Percentiles rank a stretch among this genome's conserved stretches.
Evolutionary conservation across 2,888 invertebrate genomes (phyloP).

Genomic region (Nymphalis polychloros): DNA sequence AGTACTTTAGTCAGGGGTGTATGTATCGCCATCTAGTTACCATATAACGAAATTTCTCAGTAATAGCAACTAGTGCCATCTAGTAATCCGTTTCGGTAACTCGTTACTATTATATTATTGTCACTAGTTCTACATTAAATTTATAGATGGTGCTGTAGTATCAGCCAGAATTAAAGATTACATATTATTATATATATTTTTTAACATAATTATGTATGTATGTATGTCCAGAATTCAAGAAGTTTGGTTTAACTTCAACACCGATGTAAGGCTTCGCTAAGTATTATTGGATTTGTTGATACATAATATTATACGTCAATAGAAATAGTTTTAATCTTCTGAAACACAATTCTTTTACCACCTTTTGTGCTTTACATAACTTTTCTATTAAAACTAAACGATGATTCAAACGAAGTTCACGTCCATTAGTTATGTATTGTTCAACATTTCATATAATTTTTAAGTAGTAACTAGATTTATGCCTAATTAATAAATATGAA

Average conservation of each 20-base stretch:
- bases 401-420: too few species aligned
- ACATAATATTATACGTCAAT: conserved; percentile 12
- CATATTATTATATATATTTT: not conserved
- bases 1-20: too few species aligned
- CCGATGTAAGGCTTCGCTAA: conserved; percentile 23
- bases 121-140: not conserved
- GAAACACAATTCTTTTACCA: not conserved
- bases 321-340: conserved; percentile 18
- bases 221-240: conserved; percentile 2
- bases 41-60: too few species aligned
- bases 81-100: too few species aligned
- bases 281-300: conserved; percentile 25
- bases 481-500: too few species aligned
- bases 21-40: too few species aligned
- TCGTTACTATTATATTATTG: not conserved
- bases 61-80: too few species aligned
- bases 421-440: too few species aligned
- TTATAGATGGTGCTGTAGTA: not conserved
- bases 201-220: not conserved
- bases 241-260: conserved; percentile 15
- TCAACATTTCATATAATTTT: too few species aligned
- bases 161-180: not conserved
- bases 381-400: too few species aligned
- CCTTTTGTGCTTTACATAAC: not conserved
- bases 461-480: too few species aligned